A percentile compares a stretch with the other conserved stretches of the same genome.
Evolutionary conservation across 2,888 invertebrate genomes (phyloP).

Genomic region (Platycheirus rosarum): DNA sequence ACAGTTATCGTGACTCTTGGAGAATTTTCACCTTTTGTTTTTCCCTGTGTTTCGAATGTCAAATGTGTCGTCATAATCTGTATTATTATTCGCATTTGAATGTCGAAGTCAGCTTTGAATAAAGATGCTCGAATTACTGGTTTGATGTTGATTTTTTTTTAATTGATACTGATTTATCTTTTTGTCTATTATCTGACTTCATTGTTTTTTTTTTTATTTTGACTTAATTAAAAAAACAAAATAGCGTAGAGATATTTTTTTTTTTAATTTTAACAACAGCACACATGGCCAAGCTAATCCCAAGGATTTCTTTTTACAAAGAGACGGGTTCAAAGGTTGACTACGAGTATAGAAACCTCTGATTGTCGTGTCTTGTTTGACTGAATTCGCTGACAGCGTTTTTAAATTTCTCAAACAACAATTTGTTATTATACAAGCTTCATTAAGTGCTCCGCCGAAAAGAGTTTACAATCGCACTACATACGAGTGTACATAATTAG

Average conservation of each 20-base stretch:
- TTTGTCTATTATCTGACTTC: constrained; percentile 6
- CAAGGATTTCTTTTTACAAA: constrained; percentile 48
- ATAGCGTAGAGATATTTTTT: constrained; percentile 31
- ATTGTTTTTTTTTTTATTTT: neutral
- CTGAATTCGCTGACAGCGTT: constrained; percentile 20
- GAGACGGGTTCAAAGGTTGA: constrained; percentile 47
- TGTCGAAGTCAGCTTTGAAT: neutral
- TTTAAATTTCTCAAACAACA: constrained; percentile 25
- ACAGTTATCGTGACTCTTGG: neutral
- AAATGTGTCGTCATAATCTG: constrained; percentile 17
- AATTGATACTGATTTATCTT: constrained; percentile 39
- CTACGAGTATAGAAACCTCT: constrained; percentile 21
- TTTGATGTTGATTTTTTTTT: constrained; percentile 20
- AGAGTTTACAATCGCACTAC: constrained; percentile 23
- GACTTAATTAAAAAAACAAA: constrained; percentile 16
- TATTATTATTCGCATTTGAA: constrained; percentile 42
- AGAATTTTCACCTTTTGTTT: constrained; percentile 1
- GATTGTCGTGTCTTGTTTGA: constrained; percentile 23
- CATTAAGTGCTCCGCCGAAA: constrained; percentile 33
- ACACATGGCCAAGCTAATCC: constrained; percentile 9
- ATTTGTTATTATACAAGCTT: constrained; percentile 26
- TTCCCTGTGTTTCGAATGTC: constrained; percentile 19
- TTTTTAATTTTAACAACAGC: constrained; percentile 39
- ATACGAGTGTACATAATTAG: constrained; percentile 22
- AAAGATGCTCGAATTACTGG: constrained; percentile 43